Evolutionary conservation across 1,140 invertebrate genomes (phyloP).

Genomic region (Cyphomyrmex costatus): DNA sequence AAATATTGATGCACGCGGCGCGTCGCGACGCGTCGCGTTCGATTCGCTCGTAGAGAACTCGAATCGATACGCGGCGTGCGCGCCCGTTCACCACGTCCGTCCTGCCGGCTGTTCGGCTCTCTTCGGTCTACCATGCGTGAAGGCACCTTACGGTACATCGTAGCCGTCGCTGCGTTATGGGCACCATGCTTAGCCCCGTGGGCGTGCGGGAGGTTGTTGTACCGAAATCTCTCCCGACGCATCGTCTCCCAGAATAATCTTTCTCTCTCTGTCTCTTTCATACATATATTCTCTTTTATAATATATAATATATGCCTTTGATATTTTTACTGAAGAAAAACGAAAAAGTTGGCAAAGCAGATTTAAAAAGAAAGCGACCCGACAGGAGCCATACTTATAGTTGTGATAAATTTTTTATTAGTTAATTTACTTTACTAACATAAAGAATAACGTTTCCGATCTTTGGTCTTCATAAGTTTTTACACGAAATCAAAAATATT

Average conservation of each 20-base stretch:
- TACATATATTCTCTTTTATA: no score
- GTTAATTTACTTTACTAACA: no score
- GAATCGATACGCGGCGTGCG: constrained; percentile 68
- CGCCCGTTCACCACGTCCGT: constrained; percentile 54
- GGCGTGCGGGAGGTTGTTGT: constrained; percentile 42
- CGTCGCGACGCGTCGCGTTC: constrained; percentile 60
- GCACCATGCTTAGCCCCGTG: constrained; percentile 15
- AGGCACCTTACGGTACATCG: constrained; percentile 73
- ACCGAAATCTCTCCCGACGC: constrained; percentile 37
- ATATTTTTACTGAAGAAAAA: neutral
- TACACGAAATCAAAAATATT: no score
- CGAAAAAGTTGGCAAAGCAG: no score
- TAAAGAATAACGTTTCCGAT: no score
- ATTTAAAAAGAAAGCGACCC: no score
- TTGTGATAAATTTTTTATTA: no score
- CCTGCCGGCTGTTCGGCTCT: constrained; percentile 28
- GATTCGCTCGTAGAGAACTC: constrained; percentile 57
- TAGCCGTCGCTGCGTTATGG: constrained; percentile 25
- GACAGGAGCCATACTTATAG: no score
- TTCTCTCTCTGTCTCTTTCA: no score
- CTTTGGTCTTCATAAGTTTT: no score
- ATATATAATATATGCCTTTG: no score
- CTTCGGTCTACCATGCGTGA: constrained; percentile 73
- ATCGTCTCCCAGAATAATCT: constrained; percentile 39
- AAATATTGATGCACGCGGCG: constrained; percentile 67